These are phyloP conservation scores for Wasmannia auropunctata DNA, from an alignment of 1,140 invertebrate genomes.

Conservation along the genomic window DNA sequence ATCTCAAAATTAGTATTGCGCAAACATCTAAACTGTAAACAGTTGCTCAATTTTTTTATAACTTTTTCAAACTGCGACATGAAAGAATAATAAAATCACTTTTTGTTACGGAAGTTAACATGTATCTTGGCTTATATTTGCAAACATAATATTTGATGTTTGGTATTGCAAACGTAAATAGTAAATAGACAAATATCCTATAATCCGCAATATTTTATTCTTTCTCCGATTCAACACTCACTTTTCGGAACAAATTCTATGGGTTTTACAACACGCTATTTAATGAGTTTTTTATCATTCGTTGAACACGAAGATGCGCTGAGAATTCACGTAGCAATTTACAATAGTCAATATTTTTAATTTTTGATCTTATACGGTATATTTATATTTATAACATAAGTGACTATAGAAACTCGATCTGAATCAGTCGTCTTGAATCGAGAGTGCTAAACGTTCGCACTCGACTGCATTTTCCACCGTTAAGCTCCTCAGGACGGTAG, in stretches of 20 bases:
- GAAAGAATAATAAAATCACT: not conserved
- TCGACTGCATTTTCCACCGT: constrained; percentile 60
- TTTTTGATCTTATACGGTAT: not conserved
- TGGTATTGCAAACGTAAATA: not conserved
- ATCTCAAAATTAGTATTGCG: constrained; percentile 16
- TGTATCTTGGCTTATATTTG: not conserved
- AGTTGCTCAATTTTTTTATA: not conserved
- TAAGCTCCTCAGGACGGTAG: constrained; percentile 28
- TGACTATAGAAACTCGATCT: not conserved
- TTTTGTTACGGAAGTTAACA: not conserved
- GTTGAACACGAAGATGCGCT: not conserved
- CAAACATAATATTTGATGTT: constrained; percentile 19
- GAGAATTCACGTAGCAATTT: not conserved
- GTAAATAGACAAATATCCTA: not conserved
- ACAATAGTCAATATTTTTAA: not conserved
- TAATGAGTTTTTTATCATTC: not conserved
- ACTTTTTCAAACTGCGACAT: not conserved
- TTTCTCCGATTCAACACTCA: not conserved
- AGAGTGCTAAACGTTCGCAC: constrained; percentile 48
- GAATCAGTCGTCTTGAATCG: constrained; percentile 2
- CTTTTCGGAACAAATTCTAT: not conserved
- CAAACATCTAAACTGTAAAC: not conserved
- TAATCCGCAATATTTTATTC: constrained; percentile 20
- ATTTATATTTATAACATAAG: not conserved
- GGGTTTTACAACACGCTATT: not conserved